Evolutionary conservation across 2,797 vertebrate species (phyloP).

Genomic region (Anisognathus igniventris): DNA sequence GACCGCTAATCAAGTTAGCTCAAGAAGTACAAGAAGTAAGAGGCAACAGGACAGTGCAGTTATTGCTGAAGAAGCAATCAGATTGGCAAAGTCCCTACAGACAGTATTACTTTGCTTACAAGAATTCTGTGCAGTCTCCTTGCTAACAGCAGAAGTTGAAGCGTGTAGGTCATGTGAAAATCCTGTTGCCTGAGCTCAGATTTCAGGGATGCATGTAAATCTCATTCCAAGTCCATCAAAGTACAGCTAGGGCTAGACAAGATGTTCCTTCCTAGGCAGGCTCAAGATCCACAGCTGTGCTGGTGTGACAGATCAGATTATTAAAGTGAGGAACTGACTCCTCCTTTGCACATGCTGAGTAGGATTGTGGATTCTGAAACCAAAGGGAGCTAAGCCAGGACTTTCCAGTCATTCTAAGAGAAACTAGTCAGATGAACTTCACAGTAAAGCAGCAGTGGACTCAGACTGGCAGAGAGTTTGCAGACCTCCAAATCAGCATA

Average conservation of each 20-base stretch:
- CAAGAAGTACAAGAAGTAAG: neutral
- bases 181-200: slow-evolving; percentile 21
- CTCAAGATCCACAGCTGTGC: neutral
- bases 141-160: slow-evolving; percentile 32
- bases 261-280: neutral
- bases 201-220: slow-evolving; percentile 26
- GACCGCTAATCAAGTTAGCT: neutral
- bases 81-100: neutral
- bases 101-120: neutral
- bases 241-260: neutral
- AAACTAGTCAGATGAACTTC: neutral
- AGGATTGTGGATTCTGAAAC: neutral
- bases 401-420: neutral
- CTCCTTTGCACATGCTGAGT: neutral
- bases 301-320: neutral
- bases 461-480: neutral
- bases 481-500: neutral
- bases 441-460: neutral
- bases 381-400: neutral
- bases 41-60: neutral
- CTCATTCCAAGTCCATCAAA: neutral
- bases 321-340: neutral
- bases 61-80: neutral
- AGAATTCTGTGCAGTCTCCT: neutral
- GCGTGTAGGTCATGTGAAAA: slow-evolving; percentile 15